A percentile compares a stretch with the other conserved stretches of the same genome.
Conservation (phyloP, 2,888 invertebrate species). For the Cryptocephalus primarius region DNA sequence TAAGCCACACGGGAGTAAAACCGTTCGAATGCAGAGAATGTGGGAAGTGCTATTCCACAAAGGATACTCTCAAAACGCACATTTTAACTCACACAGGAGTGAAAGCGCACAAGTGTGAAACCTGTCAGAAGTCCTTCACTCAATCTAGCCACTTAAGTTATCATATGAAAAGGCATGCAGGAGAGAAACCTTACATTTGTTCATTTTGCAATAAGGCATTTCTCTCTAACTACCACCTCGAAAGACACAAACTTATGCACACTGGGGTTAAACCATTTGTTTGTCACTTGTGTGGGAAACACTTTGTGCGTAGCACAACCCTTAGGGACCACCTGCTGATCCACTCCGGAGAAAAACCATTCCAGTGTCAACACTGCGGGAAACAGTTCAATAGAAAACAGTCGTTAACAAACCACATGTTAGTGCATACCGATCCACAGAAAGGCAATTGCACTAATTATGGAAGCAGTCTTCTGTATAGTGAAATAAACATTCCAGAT, state of each 20-base stretch:
- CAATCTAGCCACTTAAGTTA: constrained; percentile 15
- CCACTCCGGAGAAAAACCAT: constrained; percentile 22
- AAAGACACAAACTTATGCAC: constrained; percentile 16
- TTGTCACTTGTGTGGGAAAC: constrained; percentile 19
- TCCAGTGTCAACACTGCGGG: constrained; percentile 22
- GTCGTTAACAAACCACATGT: constrained; percentile 14
- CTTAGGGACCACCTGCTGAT: constrained; percentile 23
- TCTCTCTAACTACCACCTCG: constrained; percentile 14
- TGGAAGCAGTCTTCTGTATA: background rate
- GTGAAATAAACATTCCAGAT: no score
- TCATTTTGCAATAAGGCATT: constrained; percentile 13
- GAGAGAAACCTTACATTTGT: constrained; percentile 12
- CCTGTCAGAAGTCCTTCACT: constrained; percentile 14
- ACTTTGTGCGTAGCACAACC: constrained; percentile 23
- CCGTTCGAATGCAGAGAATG: constrained; percentile 16
- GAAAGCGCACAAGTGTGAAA: constrained; percentile 12
- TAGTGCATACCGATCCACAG: constrained; percentile 9
- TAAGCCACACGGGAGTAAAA: constrained; percentile 15
- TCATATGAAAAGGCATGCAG: constrained; percentile 13
- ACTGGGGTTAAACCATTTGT: constrained; percentile 17
- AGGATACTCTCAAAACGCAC: constrained; percentile 16
- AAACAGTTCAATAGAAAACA: constrained; percentile 18
- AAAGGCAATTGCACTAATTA: background rate
- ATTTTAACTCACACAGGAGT: constrained; percentile 13
- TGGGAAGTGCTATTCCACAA: constrained; percentile 14